Evolutionary conservation across 2,113 vertebrate species (phyloP).

Genomic region (Gila orcuttii): DNA sequence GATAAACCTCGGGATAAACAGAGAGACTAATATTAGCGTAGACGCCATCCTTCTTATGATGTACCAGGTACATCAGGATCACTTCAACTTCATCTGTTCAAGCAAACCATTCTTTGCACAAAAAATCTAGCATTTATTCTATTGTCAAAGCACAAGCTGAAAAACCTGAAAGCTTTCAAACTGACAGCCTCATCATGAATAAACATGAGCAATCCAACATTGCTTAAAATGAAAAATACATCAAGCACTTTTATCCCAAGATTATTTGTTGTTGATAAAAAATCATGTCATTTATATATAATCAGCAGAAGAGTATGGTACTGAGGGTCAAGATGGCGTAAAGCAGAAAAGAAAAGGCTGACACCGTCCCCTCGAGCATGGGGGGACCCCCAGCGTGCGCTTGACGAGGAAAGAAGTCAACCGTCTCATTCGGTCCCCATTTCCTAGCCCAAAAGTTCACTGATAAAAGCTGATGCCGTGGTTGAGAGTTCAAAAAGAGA

Average conservation of each 20-base stretch:
- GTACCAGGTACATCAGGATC: too few relatives aligned
- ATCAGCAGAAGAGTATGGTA: slow-evolving; percentile 30
- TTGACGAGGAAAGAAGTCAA: slow-evolving; percentile 38
- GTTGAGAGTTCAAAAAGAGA: slow-evolving; percentile 69
- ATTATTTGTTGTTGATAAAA: slow-evolving; percentile 46
- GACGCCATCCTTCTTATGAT: too few relatives aligned
- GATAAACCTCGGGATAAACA: too few relatives aligned
- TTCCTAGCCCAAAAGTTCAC: slow-evolving; percentile 68
- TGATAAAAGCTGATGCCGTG: slow-evolving; percentile 72
- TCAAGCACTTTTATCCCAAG: slow-evolving; percentile 47
- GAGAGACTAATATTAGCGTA: too few relatives aligned
- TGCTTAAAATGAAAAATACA: slow-evolving; percentile 44
- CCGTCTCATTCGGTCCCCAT: slow-evolving; percentile 60
- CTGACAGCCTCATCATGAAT: slow-evolving; percentile 56
- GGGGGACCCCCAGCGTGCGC: slow-evolving; percentile 2
- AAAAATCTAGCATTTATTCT: slow-evolving; percentile 50
- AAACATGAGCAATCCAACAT: slow-evolving; percentile 53
- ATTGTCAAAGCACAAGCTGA: slow-evolving; percentile 51
- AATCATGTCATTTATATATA: slow-evolving; percentile 51
- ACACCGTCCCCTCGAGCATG: background rate
- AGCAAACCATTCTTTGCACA: slow-evolving; percentile 31
- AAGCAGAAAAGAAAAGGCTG: slow-evolving; percentile 1
- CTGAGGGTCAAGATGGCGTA: background rate
- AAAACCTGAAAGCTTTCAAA: slow-evolving; percentile 50
- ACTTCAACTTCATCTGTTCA: slow-evolving; percentile 23